phyloP scores from a whole-genome alignment of 2,888 invertebrate genomes.

The Paralinhomoeus sp. region DNA sequence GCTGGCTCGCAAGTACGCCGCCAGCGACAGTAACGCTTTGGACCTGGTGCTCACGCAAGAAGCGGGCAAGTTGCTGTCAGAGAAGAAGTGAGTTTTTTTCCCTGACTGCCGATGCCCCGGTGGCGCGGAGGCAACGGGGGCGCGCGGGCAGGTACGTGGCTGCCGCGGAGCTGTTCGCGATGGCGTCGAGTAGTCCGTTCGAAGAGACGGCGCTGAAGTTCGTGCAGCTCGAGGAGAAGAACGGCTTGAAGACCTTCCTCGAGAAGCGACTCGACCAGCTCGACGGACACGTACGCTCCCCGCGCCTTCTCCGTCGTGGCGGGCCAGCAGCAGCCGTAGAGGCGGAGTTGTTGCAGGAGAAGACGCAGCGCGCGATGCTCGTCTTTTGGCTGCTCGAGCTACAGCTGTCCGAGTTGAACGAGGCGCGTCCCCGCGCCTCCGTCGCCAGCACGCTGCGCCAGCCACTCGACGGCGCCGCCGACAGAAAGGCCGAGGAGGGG shows the following conservation, averaged over 20 bases:
- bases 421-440: constrained; percentile 29
- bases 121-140: constrained; percentile 16
- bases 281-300: constrained; percentile 35
- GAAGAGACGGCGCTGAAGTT: constrained; percentile 81
- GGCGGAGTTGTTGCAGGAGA: constrained; percentile 36
- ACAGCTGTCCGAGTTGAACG: constrained; percentile 63
- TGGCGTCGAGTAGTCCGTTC: constrained; percentile 66
- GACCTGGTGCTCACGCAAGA: constrained; percentile 1
- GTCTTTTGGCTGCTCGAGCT: constrained; percentile 68
- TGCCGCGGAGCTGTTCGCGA: constrained; percentile 54
- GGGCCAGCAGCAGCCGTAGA: too few relatives aligned
- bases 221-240: constrained; percentile 36
- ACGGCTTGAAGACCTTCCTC: constrained; percentile 61
- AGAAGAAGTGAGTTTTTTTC: not conserved
- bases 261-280: constrained; percentile 49
- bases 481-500: too few relatives aligned
- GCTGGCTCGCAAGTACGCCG: constrained; percentile 3
- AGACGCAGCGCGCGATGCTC: constrained; percentile 65
- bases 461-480: too few relatives aligned
- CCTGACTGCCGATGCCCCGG: not conserved
- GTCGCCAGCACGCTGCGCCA: constrained; percentile 11
- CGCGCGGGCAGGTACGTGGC: constrained; percentile 1
- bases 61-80: not conserved
- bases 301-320: too few relatives aligned
- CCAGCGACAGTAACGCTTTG: not conserved